Evolutionary conservation across 2,113 vertebrate genomes (phyloP).

Genomic region (Neomonachus schauinslandi): DNA sequence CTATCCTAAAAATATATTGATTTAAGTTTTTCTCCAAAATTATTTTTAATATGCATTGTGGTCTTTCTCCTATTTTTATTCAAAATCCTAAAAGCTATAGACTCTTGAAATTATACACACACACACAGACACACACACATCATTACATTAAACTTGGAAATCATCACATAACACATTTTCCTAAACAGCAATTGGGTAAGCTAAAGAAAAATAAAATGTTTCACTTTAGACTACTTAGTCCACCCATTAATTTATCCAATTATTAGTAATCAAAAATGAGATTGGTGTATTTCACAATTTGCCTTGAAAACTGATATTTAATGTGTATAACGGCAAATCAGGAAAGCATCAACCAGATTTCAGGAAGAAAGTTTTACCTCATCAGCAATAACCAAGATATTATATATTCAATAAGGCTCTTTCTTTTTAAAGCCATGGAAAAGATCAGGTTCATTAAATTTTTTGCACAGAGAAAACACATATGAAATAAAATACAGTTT

Average conservation of each 20-base stretch:
- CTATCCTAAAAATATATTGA: neutral
- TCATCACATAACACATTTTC: neutral
- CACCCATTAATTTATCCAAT: neutral
- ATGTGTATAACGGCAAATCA: neutral
- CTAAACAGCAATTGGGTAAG: neutral
- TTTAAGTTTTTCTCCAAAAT: neutral
- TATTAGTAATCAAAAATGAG: conserved; percentile 8
- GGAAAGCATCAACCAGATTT: neutral
- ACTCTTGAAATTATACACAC: neutral
- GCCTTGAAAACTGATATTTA: neutral
- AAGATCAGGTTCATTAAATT: neutral
- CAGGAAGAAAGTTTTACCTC: neutral
- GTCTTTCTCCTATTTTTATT: neutral
- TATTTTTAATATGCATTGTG: neutral
- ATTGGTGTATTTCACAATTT: neutral
- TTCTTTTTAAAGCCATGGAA: neutral
- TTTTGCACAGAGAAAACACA: neutral
- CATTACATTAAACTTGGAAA: conserved; percentile 5
- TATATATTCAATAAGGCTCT: neutral
- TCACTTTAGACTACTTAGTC: neutral
- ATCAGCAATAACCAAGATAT: neutral
- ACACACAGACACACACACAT: neutral
- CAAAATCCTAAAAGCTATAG: neutral
- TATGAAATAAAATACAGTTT: neutral
- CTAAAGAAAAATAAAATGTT: neutral